Conservation (phyloP, 2,113 vertebrate genomes). For the Aramus guarauna region DNA sequence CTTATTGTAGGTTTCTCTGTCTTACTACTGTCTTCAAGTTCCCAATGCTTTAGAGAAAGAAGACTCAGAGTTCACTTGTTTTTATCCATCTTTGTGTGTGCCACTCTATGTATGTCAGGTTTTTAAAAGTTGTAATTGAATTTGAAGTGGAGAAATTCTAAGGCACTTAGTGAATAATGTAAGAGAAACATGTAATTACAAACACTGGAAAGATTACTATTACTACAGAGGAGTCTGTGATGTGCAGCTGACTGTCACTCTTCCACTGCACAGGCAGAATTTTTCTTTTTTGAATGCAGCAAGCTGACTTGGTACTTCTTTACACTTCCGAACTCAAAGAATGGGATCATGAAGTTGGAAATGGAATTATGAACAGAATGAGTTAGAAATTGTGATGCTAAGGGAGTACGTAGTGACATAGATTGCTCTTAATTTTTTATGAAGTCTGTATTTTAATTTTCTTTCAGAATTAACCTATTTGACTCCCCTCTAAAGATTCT, state of each 20-base stretch:
- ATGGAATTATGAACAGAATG: not conserved
- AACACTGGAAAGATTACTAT: not conserved
- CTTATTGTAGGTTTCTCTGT: not conserved
- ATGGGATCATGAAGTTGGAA: not conserved
- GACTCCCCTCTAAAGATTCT: not conserved
- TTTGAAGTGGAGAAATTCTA: not conserved
- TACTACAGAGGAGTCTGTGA: not conserved
- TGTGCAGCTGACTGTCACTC: not conserved
- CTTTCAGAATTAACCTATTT: not conserved
- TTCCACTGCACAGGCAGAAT: not conserved
- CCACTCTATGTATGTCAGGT: not conserved
- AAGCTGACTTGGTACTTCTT: not conserved
- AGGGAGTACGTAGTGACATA: not conserved
- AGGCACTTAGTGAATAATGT: not conserved
- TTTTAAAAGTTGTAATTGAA: not conserved
- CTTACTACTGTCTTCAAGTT: not conserved
- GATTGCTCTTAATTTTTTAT: not conserved
- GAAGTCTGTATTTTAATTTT: not conserved
- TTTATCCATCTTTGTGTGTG: not conserved
- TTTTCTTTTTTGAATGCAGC: not conserved
- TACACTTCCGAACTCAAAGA: not conserved
- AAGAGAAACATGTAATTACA: not conserved
- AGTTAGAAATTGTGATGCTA: not conserved
- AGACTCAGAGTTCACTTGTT: not conserved
- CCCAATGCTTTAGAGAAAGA: not conserved